Evolutionary conservation across 2,113 vertebrate genomes (phyloP).

Genomic region (Tragelaphus buxtoni): DNA sequence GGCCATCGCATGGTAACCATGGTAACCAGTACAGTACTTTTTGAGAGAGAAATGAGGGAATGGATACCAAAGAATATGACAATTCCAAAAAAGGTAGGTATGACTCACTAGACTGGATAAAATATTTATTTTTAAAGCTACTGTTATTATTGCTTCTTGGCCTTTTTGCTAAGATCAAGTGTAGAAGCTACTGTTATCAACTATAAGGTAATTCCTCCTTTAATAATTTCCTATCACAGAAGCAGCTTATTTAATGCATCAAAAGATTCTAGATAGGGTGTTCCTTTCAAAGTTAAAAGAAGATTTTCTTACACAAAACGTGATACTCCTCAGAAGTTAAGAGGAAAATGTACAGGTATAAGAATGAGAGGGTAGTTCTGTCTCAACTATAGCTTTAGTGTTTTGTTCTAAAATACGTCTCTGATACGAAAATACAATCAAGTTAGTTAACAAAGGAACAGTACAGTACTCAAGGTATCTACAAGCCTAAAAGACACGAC

Average conservation of each 20-base stretch:
- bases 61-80: background rate
- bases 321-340: background rate
- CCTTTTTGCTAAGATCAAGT: background rate
- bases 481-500: background rate
- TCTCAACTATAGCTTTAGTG: background rate
- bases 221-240: background rate
- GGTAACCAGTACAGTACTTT: background rate
- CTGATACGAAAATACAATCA: background rate
- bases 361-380: background rate
- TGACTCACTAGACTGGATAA: background rate
- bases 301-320: background rate
- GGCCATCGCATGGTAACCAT: background rate
- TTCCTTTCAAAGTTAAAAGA: slow-evolving; percentile 33
- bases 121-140: slow-evolving; percentile 4
- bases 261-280: background rate
- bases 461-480: background rate
- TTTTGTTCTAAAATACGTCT: slow-evolving; percentile 25
- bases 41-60: background rate
- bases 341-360: background rate
- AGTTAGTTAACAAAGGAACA: background rate
- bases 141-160: background rate
- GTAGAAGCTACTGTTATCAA: background rate
- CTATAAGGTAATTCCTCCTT: background rate
- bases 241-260: background rate
- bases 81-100: background rate